phyloP scores from a whole-genome alignment of 1,140 invertebrate species.

The Halictus rubicundus region DNA sequence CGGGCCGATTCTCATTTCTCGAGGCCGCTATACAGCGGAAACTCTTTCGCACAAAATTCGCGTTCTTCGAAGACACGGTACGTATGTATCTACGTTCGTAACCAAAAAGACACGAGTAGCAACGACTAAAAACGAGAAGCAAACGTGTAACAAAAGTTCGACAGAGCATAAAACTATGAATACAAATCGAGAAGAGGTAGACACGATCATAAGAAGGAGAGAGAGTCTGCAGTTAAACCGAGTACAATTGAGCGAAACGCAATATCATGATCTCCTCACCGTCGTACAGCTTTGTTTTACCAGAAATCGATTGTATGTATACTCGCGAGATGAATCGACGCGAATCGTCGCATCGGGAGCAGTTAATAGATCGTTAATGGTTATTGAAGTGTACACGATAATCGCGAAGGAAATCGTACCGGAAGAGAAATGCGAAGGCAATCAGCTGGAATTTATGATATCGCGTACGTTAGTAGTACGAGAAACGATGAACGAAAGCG shows the following conservation, averaged over 20 bases:
- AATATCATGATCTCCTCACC: constrained; percentile 35
- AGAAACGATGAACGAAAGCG: constrained; percentile 31
- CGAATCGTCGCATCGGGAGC: too few relatives aligned
- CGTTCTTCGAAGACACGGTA: background rate
- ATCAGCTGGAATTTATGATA: background rate
- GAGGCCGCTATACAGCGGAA: background rate
- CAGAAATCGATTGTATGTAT: background rate
- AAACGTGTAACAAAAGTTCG: constrained; percentile 8
- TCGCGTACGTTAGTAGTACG: constrained; percentile 29
- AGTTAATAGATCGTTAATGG: background rate
- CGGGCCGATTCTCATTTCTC: too few relatives aligned
- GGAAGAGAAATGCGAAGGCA: background rate
- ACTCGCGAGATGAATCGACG: background rate
- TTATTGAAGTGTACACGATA: background rate
- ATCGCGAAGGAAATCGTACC: background rate
- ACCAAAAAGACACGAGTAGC: background rate
- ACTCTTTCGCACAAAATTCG: background rate
- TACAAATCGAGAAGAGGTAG: background rate
- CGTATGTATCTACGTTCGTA: constrained; percentile 28
- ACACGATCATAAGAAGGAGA: background rate
- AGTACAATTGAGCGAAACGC: background rate
- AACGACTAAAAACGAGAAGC: constrained; percentile 25
- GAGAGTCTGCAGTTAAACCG: background rate
- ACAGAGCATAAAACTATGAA: background rate
- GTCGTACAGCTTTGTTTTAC: constrained; percentile 17